Evolutionary conservation across 2,113 vertebrate species (phyloP), one percentile per base, ranked within the genome.

Genomic region (Cryptotis parvus): DNA sequence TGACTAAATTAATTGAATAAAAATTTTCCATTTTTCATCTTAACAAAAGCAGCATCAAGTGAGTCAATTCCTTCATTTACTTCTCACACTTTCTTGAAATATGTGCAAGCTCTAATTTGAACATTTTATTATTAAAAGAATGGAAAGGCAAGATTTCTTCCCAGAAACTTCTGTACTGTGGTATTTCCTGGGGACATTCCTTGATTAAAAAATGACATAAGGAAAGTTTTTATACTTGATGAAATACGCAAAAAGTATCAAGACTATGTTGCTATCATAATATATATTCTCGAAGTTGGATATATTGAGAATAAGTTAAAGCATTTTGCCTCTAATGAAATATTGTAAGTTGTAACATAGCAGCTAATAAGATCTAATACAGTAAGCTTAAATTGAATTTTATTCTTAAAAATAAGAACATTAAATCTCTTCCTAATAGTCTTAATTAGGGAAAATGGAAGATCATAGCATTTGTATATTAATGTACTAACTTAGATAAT

Each of bases 401-500:
- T 95, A 96, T 98, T 97, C 96, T 58, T 94, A 97, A 97, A 98
- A 98, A 97, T 97, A 98, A 97, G 87, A 97, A 94, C 95, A 97
- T 96, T 96, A 98, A 97, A 98, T 97, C 96, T 95, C 96, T 97
- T 96, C 94, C 96, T 98, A 98, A 98, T 98, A 97, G 97, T 97
- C 97, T 98, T 97, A 97, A 98, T 98, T 98, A 98, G 96, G 94
- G 97, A 98, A 98, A 98, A 98, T 97, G 97, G 98, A 96, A 98
- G 96, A 97, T 97, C 97, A 96, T 96, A 96, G 97, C 97, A 97
- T 97, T 97, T 98, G 97, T 97, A 89, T 97, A 97, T 98, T 98
- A 98, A 98, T 98, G 92, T 89, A 96, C 96, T 97, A 97, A 97
- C 95, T 95, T 97, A 96, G 97, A 97, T 98, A 98, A 98, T 98